A percentile compares a stretch with the other conserved stretches of the same genome.
These are phyloP conservation scores for Apis laboriosa DNA, from an alignment of 1,140 invertebrate genomes.

Conservation along the genomic window DNA sequence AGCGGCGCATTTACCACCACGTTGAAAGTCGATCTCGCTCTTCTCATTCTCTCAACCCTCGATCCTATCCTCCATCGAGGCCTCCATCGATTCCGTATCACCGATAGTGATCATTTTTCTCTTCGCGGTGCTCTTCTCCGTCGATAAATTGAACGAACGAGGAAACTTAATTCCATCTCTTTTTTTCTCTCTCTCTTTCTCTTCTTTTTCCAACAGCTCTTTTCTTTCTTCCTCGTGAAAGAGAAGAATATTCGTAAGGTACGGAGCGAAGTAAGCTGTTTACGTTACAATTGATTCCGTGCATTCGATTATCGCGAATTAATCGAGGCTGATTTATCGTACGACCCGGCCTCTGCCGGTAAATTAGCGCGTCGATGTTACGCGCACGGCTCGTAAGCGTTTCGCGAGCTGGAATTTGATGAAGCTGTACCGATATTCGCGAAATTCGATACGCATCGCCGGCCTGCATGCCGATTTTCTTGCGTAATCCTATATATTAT, in stretches of 20 bases:
- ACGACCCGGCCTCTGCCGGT: neutral
- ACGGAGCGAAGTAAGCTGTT: too few relatives aligned
- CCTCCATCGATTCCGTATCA: neutral
- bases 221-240: too few relatives aligned
- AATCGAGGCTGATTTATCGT: conserved; percentile 34
- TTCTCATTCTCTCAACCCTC: neutral
- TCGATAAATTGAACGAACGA: conserved; percentile 23
- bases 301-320: conserved; percentile 6
- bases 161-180: conserved; percentile 9
- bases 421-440: neutral
- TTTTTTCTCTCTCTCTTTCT: neutral
- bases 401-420: conserved; percentile 9
- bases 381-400: neutral
- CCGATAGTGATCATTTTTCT: conserved; percentile 8
- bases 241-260: neutral
- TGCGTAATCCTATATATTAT: conserved; percentile 5
- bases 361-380: conserved; percentile 34
- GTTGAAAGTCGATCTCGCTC: neutral
- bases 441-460: conserved; percentile 15
- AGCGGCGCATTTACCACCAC: neutral
- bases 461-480: neutral
- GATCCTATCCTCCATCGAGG: neutral
- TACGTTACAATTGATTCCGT: neutral
- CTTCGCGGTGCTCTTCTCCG: neutral
- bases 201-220: too few relatives aligned